Evolutionary conservation across 2,797 vertebrate genomes (phyloP).

Genomic region (Lagocephalus sceleratus): DNA sequence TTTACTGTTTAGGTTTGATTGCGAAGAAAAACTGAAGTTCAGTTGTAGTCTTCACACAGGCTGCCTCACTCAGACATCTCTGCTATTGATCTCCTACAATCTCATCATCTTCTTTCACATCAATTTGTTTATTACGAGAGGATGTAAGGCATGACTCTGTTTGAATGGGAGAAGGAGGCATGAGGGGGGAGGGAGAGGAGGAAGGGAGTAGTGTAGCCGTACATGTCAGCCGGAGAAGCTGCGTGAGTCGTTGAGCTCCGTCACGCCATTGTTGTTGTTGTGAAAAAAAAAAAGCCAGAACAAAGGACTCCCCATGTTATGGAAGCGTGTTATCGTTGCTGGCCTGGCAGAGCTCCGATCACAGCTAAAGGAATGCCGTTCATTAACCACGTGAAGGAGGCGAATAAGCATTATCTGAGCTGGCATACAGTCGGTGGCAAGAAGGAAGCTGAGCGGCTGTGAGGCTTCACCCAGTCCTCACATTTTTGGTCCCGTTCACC

Average conservation of each 20-base stretch:
- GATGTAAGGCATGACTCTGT: conserved; percentile 58
- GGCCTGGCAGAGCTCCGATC: conserved; percentile 50
- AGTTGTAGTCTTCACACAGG: no score
- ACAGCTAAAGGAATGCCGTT: conserved; percentile 62
- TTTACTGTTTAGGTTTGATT: no score
- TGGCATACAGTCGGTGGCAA: conserved; percentile 48
- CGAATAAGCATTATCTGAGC: conserved; percentile 53
- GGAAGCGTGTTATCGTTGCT: conserved; percentile 50
- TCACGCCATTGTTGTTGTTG: conserved; percentile 70
- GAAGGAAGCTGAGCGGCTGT: conserved; percentile 50
- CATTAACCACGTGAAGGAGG: conserved; percentile 57
- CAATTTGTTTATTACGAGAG: conserved; percentile 63
- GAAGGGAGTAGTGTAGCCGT: conserved; percentile 55
- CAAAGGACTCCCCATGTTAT: conserved; percentile 66
- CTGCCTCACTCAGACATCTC: conserved; percentile 12
- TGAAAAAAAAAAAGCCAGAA: conserved; percentile 62
- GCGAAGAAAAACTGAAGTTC: no score
- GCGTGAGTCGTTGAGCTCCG: conserved; percentile 62
- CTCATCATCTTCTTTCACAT: conserved; percentile 65
- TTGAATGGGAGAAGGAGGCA: conserved; percentile 62
- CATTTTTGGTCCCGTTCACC: conserved; percentile 46
- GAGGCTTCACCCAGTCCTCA: conserved; percentile 45
- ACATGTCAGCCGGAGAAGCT: conserved; percentile 67
- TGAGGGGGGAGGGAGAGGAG: conserved; percentile 49
- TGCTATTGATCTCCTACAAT: conserved; percentile 55